Evolutionary conservation across 2,888 invertebrate species (phyloP), one percentile per base, ranked within the genome.

Genomic region (Lottia gigantea): DNA sequence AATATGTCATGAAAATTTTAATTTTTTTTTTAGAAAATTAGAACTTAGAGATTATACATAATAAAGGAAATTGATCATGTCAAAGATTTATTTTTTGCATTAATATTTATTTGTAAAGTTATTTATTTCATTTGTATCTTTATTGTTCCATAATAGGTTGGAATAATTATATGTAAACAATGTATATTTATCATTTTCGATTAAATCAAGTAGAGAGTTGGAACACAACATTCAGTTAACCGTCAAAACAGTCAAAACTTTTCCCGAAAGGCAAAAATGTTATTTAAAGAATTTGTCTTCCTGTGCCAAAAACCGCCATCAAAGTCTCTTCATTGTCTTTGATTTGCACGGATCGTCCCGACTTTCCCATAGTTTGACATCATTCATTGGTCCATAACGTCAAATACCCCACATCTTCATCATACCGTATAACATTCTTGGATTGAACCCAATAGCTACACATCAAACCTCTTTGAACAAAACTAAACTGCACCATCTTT

Each of bases 271-370:
- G 55, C 55, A 55, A 55, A 55, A 55, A 55, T 23, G 23, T 23
- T 55, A 55, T 55, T 55, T 55, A 19, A 55, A 55, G 55, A 55
- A 55, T 55, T 55, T 55, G 55, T 55, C 55, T 55, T 55, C 23
- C 55, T 55, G 55, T 55, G 55, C 55, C 55, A 55, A 55, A 55
- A 23, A 55, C 55, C 55, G 55, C 14, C 55, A 55, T 55, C 55
- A 55, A 55, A 55, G 55, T 55, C 55, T 55, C 55, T 55, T 23
- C 55, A 55, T 55, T 55, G 55, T 55, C 55, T 55, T 55, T 55
- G 55, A 55, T 55, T 23, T 55, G 55, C 23, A 23, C 55, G 55
- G 55, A 55, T 55, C 55, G 23, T 55, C 55, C 55, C 55, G 55
- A 55, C 55, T 55, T 55, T 55, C 55, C 55, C 55, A 55, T 55